A percentile compares a stretch with the other conserved stretches of the same genome.
phyloP scores from a whole-genome alignment of 2,113 vertebrate species.

The Neoarius graeffei region DNA sequence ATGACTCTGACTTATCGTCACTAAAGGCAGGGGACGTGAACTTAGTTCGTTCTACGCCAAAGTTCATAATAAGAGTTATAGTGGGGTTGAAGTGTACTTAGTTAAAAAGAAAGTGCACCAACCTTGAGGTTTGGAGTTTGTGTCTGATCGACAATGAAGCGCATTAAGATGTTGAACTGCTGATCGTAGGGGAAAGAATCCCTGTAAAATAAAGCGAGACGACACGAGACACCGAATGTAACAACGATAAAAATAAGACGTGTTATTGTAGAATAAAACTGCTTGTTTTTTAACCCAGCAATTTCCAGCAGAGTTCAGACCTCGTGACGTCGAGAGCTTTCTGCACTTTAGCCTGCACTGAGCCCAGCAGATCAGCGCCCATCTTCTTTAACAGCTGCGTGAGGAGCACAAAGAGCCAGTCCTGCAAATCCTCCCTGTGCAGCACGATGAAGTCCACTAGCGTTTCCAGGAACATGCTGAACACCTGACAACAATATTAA shows the following conservation, averaged over 20 bases:
- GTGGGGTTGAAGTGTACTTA: no score
- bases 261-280: not conserved
- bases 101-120: not conserved
- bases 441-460: constrained; percentile 89
- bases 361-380: constrained; percentile 91
- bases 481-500: constrained; percentile 74
- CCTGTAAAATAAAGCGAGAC: constrained; percentile 65
- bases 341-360: constrained; percentile 93
- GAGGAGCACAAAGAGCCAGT: constrained; percentile 90
- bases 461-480: constrained; percentile 96
- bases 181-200: constrained; percentile 93
- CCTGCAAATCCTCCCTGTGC: constrained; percentile 89
- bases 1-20: no score
- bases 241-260: not conserved
- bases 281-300: not conserved
- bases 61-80: no score
- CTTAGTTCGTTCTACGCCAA: no score
- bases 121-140: constrained; percentile 94
- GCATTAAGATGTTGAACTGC: constrained; percentile 96
- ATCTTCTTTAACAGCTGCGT: constrained; percentile 94
- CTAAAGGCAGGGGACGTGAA: no score
- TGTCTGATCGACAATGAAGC: constrained; percentile 95
- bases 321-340: constrained; percentile 89
- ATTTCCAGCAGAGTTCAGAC: constrained; percentile 61
- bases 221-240: not conserved